A percentile compares a stretch with the other conserved stretches of the same genome.
Evolutionary conservation across 92 coral and sea anemone genomes (phyloP).

Genomic region (Pocillopora meandrina): DNA sequence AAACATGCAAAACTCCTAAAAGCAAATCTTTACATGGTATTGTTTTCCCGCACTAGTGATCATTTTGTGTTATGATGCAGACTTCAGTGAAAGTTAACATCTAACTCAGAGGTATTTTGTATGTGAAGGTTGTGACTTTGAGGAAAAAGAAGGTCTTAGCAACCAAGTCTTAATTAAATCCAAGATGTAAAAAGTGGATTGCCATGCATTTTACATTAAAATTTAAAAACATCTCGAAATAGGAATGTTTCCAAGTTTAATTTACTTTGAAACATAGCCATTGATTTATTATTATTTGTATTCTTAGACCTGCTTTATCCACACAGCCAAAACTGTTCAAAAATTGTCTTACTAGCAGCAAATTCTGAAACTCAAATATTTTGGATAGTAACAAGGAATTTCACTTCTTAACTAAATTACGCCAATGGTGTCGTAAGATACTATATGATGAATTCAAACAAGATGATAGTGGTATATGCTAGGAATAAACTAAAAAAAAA

Average conservation of each 20-base stretch:
- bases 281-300: neutral
- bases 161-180: neutral
- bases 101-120: constrained; percentile 1
- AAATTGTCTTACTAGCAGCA: neutral
- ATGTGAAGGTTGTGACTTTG: constrained; percentile 3
- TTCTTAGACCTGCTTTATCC: constrained; percentile 5
- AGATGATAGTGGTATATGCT: too few relatives aligned
- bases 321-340: constrained; percentile 2
- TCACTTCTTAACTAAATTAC: too few relatives aligned
- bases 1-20: neutral
- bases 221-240: neutral
- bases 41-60: neutral
- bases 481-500: too few relatives aligned
- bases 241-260: neutral
- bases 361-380: neutral
- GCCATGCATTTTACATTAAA: neutral
- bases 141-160: neutral
- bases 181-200: too few relatives aligned
- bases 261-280: neutral
- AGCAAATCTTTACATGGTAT: neutral
- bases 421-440: too few relatives aligned
- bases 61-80: neutral
- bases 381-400: too few relatives aligned
- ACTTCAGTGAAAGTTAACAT: neutral
- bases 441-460: too few relatives aligned